phyloP scores from a whole-genome alignment of 2,888 invertebrate species.

The Netelia virgata region DNA sequence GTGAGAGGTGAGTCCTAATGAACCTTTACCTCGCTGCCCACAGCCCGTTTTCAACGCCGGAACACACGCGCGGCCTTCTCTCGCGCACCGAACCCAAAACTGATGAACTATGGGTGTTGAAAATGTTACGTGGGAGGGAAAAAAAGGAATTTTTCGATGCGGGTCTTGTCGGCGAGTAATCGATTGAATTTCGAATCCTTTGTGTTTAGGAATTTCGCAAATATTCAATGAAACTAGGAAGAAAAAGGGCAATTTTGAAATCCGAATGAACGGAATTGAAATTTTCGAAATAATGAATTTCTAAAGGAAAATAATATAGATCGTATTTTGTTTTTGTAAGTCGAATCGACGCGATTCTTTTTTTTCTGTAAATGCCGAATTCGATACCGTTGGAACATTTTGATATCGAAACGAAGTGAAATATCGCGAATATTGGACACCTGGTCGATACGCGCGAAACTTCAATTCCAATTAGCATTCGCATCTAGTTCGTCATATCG shows the following conservation, averaged over 20 bases:
- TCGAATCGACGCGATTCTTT: too few species aligned
- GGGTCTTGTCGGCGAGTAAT: conserved; percentile 1
- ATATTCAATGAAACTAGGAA: not conserved
- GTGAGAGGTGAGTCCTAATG: conserved; percentile 72
- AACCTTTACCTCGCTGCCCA: conserved; percentile 72
- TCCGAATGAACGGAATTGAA: not conserved
- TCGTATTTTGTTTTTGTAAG: too few species aligned
- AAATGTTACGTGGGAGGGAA: not conserved
- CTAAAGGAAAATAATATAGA: too few species aligned
- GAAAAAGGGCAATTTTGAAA: not conserved
- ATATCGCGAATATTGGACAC: too few species aligned
- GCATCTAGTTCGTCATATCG: not conserved
- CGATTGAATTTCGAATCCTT: not conserved
- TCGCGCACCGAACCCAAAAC: conserved; percentile 8
- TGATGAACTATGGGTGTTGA: conserved; percentile 27
- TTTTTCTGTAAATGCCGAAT: too few species aligned
- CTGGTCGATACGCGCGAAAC: not conserved
- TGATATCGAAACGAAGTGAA: not conserved
- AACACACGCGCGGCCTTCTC: conserved; percentile 1
- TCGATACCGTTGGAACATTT: not conserved
- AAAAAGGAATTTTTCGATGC: conserved; percentile 25
- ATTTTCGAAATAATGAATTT: too few species aligned
- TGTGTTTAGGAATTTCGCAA: too few species aligned
- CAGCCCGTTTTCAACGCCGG: conserved; percentile 6
- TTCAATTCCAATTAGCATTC: conserved; percentile 24